Evolutionary conservation across 2,888 invertebrate genomes (phyloP).

Genomic region (Hybos culiciformis): DNA sequence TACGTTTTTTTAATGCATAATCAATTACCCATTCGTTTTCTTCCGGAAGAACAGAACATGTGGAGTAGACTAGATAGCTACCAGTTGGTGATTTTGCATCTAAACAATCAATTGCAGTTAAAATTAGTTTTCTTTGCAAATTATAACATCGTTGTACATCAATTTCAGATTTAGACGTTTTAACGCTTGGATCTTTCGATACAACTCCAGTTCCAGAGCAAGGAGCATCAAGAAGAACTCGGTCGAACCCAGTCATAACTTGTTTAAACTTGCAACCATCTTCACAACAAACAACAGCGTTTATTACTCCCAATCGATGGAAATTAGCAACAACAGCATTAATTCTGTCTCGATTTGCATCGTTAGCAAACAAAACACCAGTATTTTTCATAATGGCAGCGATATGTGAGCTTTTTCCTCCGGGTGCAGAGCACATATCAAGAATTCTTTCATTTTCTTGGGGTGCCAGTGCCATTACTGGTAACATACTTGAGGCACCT

Average conservation of each 20-base stretch:
- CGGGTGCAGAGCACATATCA: conserved; percentile 97
- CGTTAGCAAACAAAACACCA: conserved; percentile 91
- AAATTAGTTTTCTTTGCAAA: conserved; percentile 78
- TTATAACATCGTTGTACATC: conserved; percentile 87
- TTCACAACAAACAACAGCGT: conserved; percentile 75
- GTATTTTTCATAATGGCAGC: conserved; percentile 98
- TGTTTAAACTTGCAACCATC: conserved; percentile 80
- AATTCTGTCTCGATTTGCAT: conserved; percentile 75
- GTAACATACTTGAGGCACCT: conserved; percentile 91
- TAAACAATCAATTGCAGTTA: conserved; percentile 93
- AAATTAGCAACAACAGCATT: conserved; percentile 93
- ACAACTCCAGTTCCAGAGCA: conserved; percentile 98
- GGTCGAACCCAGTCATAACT: conserved; percentile 83
- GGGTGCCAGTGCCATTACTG: conserved; percentile 95
- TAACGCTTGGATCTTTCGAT: conserved; percentile 93
- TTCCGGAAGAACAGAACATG: conserved; percentile 94
- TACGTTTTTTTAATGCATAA: conserved; percentile 82
- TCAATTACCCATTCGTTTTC: conserved; percentile 98
- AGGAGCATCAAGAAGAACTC: conserved; percentile 92
- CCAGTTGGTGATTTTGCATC: conserved; percentile 86
- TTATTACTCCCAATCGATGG: conserved; percentile 89
- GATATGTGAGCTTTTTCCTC: conserved; percentile 97
- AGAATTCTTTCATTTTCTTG: conserved; percentile 88
- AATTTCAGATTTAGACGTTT: conserved; percentile 76
- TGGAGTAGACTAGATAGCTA: conserved; percentile 95